Percentiles rank a stretch among this genome's conserved stretches.
Conservation (phyloP, 2,797 vertebrate species). For the Pseudomugil gertrudae region DNA sequence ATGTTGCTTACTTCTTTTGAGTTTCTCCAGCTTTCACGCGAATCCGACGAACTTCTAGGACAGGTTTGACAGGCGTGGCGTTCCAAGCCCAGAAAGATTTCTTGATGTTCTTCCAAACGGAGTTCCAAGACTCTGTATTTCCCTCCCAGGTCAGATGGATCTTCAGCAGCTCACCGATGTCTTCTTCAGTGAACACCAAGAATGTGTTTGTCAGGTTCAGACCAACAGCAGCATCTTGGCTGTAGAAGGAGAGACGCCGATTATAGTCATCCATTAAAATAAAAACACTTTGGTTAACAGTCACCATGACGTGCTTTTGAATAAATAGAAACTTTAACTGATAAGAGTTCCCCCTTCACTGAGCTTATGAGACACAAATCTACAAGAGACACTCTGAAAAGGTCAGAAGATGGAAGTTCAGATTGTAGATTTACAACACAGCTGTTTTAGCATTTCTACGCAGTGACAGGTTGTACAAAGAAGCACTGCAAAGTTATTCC, state of each 20-base stretch:
- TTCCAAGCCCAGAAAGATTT: slow-evolving; percentile 78
- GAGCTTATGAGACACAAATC: not conserved
- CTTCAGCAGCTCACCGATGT: slow-evolving; percentile 91
- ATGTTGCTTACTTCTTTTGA: slow-evolving; percentile 87
- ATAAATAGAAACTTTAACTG: slow-evolving; percentile 6
- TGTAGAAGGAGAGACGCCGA: slow-evolving; percentile 58
- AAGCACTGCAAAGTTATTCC: not conserved
- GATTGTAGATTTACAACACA: not conserved
- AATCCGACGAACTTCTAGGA: slow-evolving; percentile 88
- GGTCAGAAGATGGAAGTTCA: slow-evolving; percentile 27
- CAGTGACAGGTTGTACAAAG: not conserved
- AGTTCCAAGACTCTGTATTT: slow-evolving; percentile 80
- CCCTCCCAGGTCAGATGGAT: slow-evolving; percentile 91
- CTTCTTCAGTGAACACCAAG: slow-evolving; percentile 91
- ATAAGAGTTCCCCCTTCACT: not conserved
- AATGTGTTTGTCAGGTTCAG: slow-evolving; percentile 94
- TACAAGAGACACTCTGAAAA: slow-evolving; percentile 24
- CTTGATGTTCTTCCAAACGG: slow-evolving; percentile 84
- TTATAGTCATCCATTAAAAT: too few species aligned
- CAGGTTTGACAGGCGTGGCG: slow-evolving; percentile 40
- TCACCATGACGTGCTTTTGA: not conserved
- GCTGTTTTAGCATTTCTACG: not conserved
- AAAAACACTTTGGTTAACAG: too few species aligned
- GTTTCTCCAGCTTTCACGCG: slow-evolving; percentile 94
- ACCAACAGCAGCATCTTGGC: slow-evolving; percentile 81